Conservation (phyloP, 2,113 vertebrate species). For the Empidonax traillii region DNA sequence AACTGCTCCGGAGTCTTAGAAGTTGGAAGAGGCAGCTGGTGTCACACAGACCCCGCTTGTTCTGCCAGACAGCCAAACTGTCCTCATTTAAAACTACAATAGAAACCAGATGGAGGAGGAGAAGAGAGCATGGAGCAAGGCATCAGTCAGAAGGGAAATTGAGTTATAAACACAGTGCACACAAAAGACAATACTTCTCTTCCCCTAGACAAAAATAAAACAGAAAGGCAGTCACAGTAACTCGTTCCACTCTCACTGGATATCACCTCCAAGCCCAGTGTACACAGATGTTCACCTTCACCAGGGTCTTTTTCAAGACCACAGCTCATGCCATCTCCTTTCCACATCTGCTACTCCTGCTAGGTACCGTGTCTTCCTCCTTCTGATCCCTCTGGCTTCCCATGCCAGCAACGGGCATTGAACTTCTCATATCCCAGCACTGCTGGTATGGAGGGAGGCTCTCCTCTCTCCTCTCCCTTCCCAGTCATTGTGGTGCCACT, state of each 20-base stretch:
- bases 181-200: slow-evolving; percentile 60
- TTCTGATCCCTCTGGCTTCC: background rate
- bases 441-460: background rate
- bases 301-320: background rate
- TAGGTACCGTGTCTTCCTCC: rapidly evolving
- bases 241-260: background rate
- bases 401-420: rapidly evolving
- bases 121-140: background rate
- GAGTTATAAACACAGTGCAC: slow-evolving; percentile 57
- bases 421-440: rapidly evolving
- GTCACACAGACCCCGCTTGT: slow-evolving; percentile 51
- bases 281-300: background rate
- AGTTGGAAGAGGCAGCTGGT: slow-evolving; percentile 63
- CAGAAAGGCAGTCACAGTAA: background rate
- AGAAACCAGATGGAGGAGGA: slow-evolving; percentile 72
- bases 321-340: background rate
- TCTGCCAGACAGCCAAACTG: slow-evolving; percentile 61
- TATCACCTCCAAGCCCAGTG: background rate
- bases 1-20: slow-evolving; percentile 31
- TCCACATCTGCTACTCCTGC: rapidly evolving
- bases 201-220: slow-evolving; percentile 58
- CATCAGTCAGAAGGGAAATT: slow-evolving; percentile 53
- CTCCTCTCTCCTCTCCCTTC: background rate
- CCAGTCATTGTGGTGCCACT: background rate
- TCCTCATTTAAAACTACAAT: slow-evolving; percentile 69